Evolutionary conservation across 2,113 vertebrate genomes (phyloP), one percentile per base, ranked within the genome.

Genomic region (Megaptera novaeangliae): DNA sequence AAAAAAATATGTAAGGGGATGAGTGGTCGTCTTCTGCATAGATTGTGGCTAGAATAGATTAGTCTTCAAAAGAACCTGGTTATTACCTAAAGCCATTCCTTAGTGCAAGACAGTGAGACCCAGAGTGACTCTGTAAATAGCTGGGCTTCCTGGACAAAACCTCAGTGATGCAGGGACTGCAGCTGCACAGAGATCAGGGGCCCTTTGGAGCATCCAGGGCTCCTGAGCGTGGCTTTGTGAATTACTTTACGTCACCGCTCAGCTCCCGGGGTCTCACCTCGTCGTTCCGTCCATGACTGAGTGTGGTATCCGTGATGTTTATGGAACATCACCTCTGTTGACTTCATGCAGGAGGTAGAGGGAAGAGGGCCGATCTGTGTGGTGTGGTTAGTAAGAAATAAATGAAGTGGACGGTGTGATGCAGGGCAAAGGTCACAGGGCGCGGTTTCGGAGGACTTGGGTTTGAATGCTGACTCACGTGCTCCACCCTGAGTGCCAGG

Each of bases 151-250:
- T 57, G 6, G 57, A 59, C 17, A 18, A 49, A 82, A 87, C 9
- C 21, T 63, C 27, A 1, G 8, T 3, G 39, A 27, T 0, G 3
- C 39, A 3, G 21, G 63, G 80, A 31, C 71, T 29, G 29, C 61
- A 52, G 55, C 68, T 71, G 64, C n/a, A 0, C 5, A 23, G 34
- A 34, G 31, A 49, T 14, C 31, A 17, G 59, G 11, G 39, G 21
- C 25, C 9, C 27, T 0, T 0, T 29, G 2, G 5, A 49, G 39
- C 34, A 23, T 6, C 2, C 2, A 18, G 23, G 29, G 69, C 7
- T 8, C 77, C n/a, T 5, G 21, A 21, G 63, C 41, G 5, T 6
- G 69, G 34, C 14, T 12, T 77, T 8, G 17, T 5, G 31, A 59
- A 3, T 34, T 4, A 44, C n/a, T 88, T 63, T 23, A 4, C 0